Base-by-base conservation (phyloP, 2,113 vertebrate species). In the Tursiops truncatus region DNA sequence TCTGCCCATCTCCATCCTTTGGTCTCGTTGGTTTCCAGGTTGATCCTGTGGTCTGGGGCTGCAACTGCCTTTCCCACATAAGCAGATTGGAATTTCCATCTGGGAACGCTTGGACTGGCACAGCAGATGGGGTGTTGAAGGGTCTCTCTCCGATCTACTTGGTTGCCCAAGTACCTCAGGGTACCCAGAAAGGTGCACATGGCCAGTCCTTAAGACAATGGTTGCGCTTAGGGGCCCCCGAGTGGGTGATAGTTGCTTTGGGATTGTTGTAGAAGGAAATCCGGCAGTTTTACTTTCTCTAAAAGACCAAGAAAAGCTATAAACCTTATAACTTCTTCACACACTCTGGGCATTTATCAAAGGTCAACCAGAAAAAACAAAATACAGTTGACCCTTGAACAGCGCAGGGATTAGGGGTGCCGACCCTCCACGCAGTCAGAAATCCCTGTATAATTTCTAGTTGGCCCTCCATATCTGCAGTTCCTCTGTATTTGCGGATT, bases 241-340 rank as follows among this genome's bases (percentile, higher is more conserved):
- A 0, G 23, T 70, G 83, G 41, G 33, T 80, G 38, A 18, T 26
- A 11, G 50, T 95, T 89, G 88, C 74, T 84, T 92, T 91, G 73
- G 44, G 71, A 96, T 77, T 94, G 70, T 81, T 62, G 4, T 44
- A 25, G 76, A 95, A 71, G 74, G 89, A 86, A 93, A 91, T 50
- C 23, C 41, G 70, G 67, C 60, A 26, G n/a, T 86, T 97, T 91
- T 76, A 21, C 74, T 74, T 58, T 71, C 77, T 92, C 53, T 47
- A 60, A 74, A 83, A 94, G 56, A 90, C 56, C 15, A n/a, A 89
- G 79, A 95, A 74, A 91, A 68, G 56, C 67, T 79, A 12, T 79
- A 33, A 10, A 58, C 28, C 62, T 83, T 74, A 50, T 28, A 65
- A 63, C 14, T 58, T 90, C 44, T 92, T 71, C 92, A 90, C 14